These are phyloP conservation scores for Fregetta grallaria DNA, from an alignment of 2,113 vertebrate species.

Conservation along the genomic window DNA sequence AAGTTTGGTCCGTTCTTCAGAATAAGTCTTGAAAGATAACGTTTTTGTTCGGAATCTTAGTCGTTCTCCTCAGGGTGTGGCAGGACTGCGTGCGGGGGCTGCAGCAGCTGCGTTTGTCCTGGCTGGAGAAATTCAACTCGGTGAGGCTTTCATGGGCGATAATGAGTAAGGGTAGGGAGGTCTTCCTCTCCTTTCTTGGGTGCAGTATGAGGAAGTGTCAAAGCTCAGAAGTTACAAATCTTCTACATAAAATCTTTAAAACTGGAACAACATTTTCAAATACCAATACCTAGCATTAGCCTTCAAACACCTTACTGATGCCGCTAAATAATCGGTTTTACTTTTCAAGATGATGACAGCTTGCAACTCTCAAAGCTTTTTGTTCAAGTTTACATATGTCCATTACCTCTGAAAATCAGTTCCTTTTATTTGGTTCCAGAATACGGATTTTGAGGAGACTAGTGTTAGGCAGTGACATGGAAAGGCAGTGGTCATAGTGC, in stretches of 20 bases:
- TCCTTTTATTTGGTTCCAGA: background rate
- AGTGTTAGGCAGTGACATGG: background rate
- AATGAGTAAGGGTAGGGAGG: background rate
- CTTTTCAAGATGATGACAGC: background rate
- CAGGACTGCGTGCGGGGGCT: accelerated
- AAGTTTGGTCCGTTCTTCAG: background rate
- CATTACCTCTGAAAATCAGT: background rate
- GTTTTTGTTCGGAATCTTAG: background rate
- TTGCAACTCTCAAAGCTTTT: background rate
- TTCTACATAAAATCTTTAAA: background rate
- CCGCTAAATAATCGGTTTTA: background rate
- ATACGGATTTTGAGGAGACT: background rate
- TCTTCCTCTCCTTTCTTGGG: background rate
- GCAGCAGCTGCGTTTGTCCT: background rate
- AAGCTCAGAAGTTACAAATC: background rate
- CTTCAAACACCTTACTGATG: background rate
- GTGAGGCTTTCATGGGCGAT: background rate
- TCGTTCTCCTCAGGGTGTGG: background rate
- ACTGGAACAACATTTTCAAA: background rate
- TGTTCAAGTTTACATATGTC: background rate
- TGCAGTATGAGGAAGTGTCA: background rate
- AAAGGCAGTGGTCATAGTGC: background rate
- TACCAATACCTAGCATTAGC: accelerated
- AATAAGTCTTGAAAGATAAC: background rate
- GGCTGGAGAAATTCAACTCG: background rate